Base-by-base conservation (phyloP, 2,888 invertebrate genomes). In the Erannis defoliaria region DNA sequence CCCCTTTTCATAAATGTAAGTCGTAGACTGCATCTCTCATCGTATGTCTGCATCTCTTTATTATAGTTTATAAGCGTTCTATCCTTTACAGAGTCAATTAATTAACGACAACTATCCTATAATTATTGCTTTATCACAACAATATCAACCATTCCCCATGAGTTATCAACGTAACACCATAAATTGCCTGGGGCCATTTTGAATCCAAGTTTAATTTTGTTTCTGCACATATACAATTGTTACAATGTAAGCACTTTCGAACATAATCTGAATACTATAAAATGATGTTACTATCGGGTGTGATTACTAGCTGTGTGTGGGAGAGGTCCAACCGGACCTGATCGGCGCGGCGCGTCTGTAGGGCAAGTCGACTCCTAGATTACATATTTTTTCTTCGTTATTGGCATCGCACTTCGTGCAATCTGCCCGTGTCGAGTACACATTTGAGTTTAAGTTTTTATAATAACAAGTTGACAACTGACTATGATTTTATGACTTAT, bases 181-280 rank as follows among this genome's bases (percentile, higher is more conserved):
- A 21, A 35, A 37, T 23, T n/a, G 40, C 51, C 51, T 29, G 29
- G 8, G 26, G 51, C 2, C 40, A 29, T 51, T 6, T 18, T 16
- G 4, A 14, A 12, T 8, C 5, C 18, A 51, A 40, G 8, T 12
- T 16, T 1, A 16, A 5, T 38, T 50, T 50, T 38, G 29, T 43
- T 45, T 54, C 29, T n/a, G n/a, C n/a, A n/a, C n/a, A n/a, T 18
- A 9, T 29, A 37, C 16, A 21, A 23, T 3, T 23, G 23, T 18
- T 51, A 51, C 51, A 51, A 26, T 40, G 51, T 55, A 55, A 45
- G 43, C 33, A 12, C 14, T 49, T 35, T 49, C 19, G 9, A 14
- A 21, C 23, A 31, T 31, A 46, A 46, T 46, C 46, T 46, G 14
- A 31, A 18, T 29, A 31, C 19, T 33, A 33, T 48, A 21, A 48